phyloP scores from a whole-genome alignment of 2,797 vertebrate species.

The Capromys pilorides region DNA sequence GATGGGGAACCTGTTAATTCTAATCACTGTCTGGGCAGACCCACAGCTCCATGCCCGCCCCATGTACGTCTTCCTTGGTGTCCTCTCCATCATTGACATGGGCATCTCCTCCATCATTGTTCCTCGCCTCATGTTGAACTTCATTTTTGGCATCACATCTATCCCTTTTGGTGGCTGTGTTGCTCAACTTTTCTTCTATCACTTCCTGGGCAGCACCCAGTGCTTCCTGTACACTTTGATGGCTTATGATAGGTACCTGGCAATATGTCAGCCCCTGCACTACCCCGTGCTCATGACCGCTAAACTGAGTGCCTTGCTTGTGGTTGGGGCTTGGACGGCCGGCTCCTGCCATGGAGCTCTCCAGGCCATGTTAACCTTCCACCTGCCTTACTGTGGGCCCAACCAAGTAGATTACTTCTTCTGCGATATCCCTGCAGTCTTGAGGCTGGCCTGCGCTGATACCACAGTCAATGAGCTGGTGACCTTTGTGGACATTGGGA shows the following conservation, averaged over 20 bases:
- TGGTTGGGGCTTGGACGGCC: slow-evolving; percentile 67
- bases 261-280: slow-evolving; percentile 78
- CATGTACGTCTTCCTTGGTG: slow-evolving; percentile 80
- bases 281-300: slow-evolving; percentile 78
- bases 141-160: slow-evolving; percentile 55
- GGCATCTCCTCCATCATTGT: slow-evolving; percentile 76
- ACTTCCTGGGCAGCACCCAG: slow-evolving; percentile 76
- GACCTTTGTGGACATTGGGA: slow-evolving; percentile 73
- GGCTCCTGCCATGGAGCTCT: slow-evolving; percentile 75
- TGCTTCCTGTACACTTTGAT: slow-evolving; percentile 81
- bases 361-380: slow-evolving; percentile 70
- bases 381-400: slow-evolving; percentile 80
- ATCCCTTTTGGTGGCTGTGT: slow-evolving; percentile 75
- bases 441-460: slow-evolving; percentile 79
- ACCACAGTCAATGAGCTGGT: slow-evolving; percentile 68
- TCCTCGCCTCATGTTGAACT: slow-evolving; percentile 74
- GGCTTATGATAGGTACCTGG: slow-evolving; percentile 82
- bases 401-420: slow-evolving; percentile 80
- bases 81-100: slow-evolving; percentile 79
- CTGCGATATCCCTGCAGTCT: slow-evolving; percentile 81
- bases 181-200: slow-evolving; percentile 79
- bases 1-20: slow-evolving; percentile 78
- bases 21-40: slow-evolving; percentile 66
- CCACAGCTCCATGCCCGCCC: slow-evolving; percentile 66
- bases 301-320: slow-evolving; percentile 62